Evolutionary conservation across 2,113 vertebrate genomes (phyloP).

Genomic region (Zapus hudsonius): DNA sequence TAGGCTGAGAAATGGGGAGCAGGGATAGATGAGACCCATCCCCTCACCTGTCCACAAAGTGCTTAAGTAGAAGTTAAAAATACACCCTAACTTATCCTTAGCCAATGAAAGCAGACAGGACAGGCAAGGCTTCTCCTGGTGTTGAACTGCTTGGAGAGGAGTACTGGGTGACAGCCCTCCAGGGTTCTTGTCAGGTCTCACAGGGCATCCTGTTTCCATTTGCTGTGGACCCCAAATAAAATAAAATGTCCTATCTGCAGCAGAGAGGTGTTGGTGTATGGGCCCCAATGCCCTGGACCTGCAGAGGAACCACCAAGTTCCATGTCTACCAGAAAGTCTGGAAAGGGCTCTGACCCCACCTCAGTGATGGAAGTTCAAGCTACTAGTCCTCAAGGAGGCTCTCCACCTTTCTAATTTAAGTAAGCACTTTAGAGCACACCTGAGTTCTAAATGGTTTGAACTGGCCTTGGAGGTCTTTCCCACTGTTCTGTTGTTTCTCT

Average conservation of each 20-base stretch:
- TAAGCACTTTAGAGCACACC: not conserved
- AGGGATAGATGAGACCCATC: not conserved
- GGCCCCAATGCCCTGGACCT: not conserved
- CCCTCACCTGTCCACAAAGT: too few relatives aligned
- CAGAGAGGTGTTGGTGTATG: fast-evolving
- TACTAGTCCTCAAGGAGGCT: not conserved
- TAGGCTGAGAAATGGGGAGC: too few relatives aligned
- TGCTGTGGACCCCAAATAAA: too few relatives aligned
- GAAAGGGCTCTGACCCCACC: not conserved
- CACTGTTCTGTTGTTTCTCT: not conserved
- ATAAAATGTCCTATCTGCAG: not conserved
- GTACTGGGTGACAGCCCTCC: not conserved
- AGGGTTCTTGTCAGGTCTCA: not conserved
- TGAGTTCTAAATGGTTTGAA: not conserved
- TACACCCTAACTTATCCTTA: too few relatives aligned
- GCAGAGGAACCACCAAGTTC: not conserved
- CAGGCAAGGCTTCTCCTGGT: not conserved
- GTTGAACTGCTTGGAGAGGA: not conserved
- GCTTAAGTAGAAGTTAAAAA: not conserved
- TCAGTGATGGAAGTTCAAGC: not conserved
- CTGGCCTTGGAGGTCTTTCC: not conserved
- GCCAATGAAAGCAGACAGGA: not conserved
- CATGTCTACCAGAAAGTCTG: fast-evolving
- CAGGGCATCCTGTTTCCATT: fast-evolving
- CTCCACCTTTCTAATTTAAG: not conserved